Evolutionary conservation across 2,113 vertebrate species (phyloP).

Genomic region (Amphilophus citrinellus): DNA sequence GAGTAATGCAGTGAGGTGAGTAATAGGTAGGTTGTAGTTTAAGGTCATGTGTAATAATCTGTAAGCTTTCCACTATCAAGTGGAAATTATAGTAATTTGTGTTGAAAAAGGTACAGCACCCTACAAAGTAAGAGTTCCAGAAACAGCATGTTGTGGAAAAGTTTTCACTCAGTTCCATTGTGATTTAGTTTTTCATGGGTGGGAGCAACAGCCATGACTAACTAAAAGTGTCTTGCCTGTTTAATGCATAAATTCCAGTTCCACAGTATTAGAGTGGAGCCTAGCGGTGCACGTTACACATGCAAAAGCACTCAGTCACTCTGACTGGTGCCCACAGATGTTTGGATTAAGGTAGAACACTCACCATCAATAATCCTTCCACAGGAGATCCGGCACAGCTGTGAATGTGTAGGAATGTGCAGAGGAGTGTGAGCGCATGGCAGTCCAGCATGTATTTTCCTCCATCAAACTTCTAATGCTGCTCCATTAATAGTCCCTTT

Average conservation of each 20-base stretch:
- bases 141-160: background rate
- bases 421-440: background rate
- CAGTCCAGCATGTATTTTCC: background rate
- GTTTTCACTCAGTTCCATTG: background rate
- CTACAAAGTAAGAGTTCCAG: background rate
- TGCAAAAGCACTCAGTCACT: background rate
- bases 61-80: background rate
- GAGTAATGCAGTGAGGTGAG: constrained; percentile 15
- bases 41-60: constrained; percentile 16
- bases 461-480: constrained; percentile 21
- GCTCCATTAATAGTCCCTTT: background rate
- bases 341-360: constrained; percentile 41
- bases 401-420: background rate
- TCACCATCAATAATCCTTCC: constrained; percentile 37
- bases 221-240: background rate
- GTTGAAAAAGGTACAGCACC: background rate
- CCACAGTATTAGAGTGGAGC: background rate
- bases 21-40: constrained; percentile 13
- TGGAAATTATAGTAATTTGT: constrained; percentile 9
- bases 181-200: background rate
- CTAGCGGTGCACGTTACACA: background rate
- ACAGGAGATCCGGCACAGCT: constrained; percentile 13
- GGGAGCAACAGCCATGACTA: constrained; percentile 2
- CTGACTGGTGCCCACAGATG: constrained; percentile 17
- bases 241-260: background rate